phyloP scores from a whole-genome alignment of 2,113 vertebrate species.

The Oreocharis arfaki region DNA sequence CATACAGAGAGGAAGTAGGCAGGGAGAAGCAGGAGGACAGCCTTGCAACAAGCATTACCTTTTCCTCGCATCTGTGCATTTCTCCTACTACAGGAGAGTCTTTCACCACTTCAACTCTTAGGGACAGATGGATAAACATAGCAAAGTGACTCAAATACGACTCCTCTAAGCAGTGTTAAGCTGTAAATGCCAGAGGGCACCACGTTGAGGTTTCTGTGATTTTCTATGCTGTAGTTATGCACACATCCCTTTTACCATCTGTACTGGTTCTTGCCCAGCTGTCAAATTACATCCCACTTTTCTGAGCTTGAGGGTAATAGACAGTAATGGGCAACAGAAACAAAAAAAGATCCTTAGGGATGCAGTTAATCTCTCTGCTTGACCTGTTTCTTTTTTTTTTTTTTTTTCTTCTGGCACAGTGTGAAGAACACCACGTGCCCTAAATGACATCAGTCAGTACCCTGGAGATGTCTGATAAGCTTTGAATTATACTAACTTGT shows the following conservation, averaged over 20 bases:
- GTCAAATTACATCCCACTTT: background rate
- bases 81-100: background rate
- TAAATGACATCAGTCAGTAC: background rate
- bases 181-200: background rate
- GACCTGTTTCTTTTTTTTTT: accelerated
- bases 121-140: background rate
- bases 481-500: background rate
- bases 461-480: background rate
- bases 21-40: background rate
- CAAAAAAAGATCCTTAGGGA: background rate
- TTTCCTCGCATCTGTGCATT: accelerated
- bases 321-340: background rate
- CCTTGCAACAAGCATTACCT: background rate
- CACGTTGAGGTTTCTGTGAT: background rate
- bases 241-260: accelerated
- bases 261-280: background rate
- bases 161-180: background rate
- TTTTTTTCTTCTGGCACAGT: background rate
- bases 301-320: background rate
- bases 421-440: background rate
- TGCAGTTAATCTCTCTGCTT: background rate
- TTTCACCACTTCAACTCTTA: background rate
- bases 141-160: background rate
- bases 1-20: background rate
- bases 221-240: accelerated